Evolutionary conservation across 1,140 invertebrate genomes (phyloP), one percentile per base, ranked within the genome.

Genomic region (Chrysoperla carnea): DNA sequence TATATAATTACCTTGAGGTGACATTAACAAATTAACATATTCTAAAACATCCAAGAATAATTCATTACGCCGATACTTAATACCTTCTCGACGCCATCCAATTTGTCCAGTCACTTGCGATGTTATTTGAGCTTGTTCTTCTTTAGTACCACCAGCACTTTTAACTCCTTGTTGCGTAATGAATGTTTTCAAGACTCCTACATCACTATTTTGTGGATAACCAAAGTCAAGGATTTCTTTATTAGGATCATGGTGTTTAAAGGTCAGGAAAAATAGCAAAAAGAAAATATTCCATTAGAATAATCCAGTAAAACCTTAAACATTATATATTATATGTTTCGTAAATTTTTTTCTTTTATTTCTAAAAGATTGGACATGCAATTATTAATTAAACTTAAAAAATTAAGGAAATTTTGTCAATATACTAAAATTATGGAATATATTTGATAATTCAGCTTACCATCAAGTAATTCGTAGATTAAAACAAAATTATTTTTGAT

Each of bases 401-500:
- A 23, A 23, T 5, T 3, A 23, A 23, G 17, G 17, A 23, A 2
- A 23, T 23, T n/a, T n/a, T 23, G 17, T 3, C 17, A 23, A 23
- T 23, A 23, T 3, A 23, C 17, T 23, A 23, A 3, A 23, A 23
- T 23, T 23, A 3, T 23, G 2, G 17, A 23, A 23, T 3, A 23
- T 3, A 23, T 8, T 47, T 31, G n/a, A 38, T 15, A 33, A 41
- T 9, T 45, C n/a, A 36, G 46, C 56, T 66, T 66, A 91, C 87
- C 86, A 74, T 99, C 96, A 31, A 99, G 72, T 49, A 99, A 66
- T 68, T 99, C 96, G 66, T 99, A 99, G 53, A 99, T 99, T 1
- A 99, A 72, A 36, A 99, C 95, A 75, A 99, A 99, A 64, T 99
- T 99, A 59, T 99, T 99, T 65, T 99, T 99, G 55, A 99, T 96